Evolutionary conservation across 2,113 vertebrate species (phyloP), one percentile per base, ranked within the genome.

Genomic region (Electrona antarctica): DNA sequence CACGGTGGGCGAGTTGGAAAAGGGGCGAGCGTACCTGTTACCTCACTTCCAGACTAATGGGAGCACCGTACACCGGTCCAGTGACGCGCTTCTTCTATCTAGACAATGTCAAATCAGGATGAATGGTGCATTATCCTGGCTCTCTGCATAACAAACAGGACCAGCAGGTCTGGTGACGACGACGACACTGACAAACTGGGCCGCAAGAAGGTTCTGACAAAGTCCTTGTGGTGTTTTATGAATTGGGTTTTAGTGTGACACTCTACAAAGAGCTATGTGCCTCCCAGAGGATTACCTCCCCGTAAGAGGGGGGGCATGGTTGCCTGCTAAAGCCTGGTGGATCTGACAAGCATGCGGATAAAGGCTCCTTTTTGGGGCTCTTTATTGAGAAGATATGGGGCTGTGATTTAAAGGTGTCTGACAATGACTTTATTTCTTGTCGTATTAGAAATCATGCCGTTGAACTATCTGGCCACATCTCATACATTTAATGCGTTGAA

Each of bases 91-190:
- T 76, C 21, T 21, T 21, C 21, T 21, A 21, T 21, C 59, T 79
- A 88, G 33, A 41, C 33, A 87, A 88, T 87, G 78, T 63, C 77
- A 58, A 73, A 81, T 68, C 78, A 64, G 67, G 78, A 84, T 87
- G 77, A 84, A 84, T 80, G 77, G 69, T 62, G 62, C 76, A n/a
- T 75, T 21, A 21, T 73, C 9, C 64, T 70, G 63, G 56, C 47
- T 82, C 64, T 63, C 72, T 80, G 14, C 81, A 74, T 55, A 77
- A 86, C 79, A 77, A 67, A 67, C 11, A 0, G 56, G 75, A 71
- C 65, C 71, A 83, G 79, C 74, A 79, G 75, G 66, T 29, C 70
- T 76, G 50, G 88, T 87, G 81, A 79, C 60, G 83, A 41, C 80
- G 81, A 79, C 60, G 83, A 41, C 80, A 73, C 45, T 72, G 70